Evolutionary conservation across 2,797 vertebrate genomes (phyloP), one percentile per base, ranked within the genome.

Genomic region (Glyptemys insculpta): DNA sequence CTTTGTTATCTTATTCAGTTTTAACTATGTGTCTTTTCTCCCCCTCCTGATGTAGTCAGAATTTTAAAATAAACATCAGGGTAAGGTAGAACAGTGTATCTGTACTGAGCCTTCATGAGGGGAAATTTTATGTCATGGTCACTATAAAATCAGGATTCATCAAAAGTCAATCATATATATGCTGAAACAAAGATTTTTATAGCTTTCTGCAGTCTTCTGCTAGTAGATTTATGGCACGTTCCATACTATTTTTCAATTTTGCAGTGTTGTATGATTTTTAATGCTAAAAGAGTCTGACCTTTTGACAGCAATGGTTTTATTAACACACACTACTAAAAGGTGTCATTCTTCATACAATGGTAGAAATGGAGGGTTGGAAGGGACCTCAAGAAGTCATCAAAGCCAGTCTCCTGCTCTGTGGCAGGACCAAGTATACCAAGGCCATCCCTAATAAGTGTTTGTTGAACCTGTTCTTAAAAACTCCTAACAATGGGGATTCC

Each of bases 161-260:
- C 95, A 92, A 97, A 96, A 96, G 85, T 97, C 89, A 96, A 83
- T 96, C 91, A 92, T 95, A 95, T 80, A 15, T 92, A 82, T 88
- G 84, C 90, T 95, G 59, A 95, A 95, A 90, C 79, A 94, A 78
- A 90, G 91, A 83, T 91, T 95, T 96, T 94, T 91, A 96, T 95
- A 90, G 86, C 89, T 91, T 97, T 95, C 59, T 94, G 53, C 68
- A 89, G 54, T 34, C 44, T 27, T 89, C 88, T 93, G 49, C 80
- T 50, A 14, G 37, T 82, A 94, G 94, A 96, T 96, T 95, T 96
- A 97, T 90, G 87, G 52, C 0, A 0, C 86, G 65, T 87, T 83
- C 37, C 91, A 2, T 80, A 80, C 44, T 87, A 86, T 86, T 91
- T 94, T 94, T 54, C 86, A 93, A 81, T 89, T 68, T 53, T 93